Percentiles rank a stretch among this genome's conserved stretches.
Evolutionary conservation across 2,113 vertebrate genomes (phyloP).

Genomic region (Gasterosteus aculeatus): DNA sequence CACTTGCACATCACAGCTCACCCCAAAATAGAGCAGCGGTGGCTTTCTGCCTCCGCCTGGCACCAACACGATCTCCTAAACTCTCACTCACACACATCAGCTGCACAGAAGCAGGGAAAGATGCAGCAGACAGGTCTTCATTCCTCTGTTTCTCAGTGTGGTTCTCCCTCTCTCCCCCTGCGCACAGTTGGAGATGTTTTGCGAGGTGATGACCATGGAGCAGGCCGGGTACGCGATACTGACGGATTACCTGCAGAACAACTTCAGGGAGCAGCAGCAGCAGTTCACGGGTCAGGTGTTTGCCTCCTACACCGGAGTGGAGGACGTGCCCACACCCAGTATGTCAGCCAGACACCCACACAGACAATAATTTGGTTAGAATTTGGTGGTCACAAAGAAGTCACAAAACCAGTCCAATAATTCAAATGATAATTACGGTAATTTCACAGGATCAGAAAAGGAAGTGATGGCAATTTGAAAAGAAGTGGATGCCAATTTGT

Average conservation of each 20-base stretch:
- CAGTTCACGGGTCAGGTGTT: conserved; percentile 94
- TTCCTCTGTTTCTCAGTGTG: not conserved
- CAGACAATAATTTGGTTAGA: not conserved
- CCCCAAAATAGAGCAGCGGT: conserved; percentile 58
- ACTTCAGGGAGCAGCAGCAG: conserved; percentile 92
- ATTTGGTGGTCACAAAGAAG: not conserved
- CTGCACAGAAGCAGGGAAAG: not conserved
- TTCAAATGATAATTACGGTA: not conserved
- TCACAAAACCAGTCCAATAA: not conserved
- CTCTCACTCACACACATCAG: not conserved
- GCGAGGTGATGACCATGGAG: conserved; percentile 98
- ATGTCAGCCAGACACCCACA: conserved; percentile 52
- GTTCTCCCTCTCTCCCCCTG: not conserved
- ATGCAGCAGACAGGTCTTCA: not conserved
- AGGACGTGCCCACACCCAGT: conserved; percentile 91
- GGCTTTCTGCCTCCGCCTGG: conserved; percentile 33
- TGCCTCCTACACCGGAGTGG: conserved; percentile 91
- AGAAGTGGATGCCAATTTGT: too few relatives aligned
- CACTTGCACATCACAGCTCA: conserved; percentile 18
- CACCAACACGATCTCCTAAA: conserved; percentile 40
- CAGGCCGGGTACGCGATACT: conserved; percentile 96
- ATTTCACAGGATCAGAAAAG: too few relatives aligned
- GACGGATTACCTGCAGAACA: conserved; percentile 97
- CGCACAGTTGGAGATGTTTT: conserved; percentile 90
- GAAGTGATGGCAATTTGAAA: too few relatives aligned